These are phyloP conservation scores for Zalophus californianus DNA, from an alignment of 2,797 vertebrate genomes.

Conservation along the genomic window DNA sequence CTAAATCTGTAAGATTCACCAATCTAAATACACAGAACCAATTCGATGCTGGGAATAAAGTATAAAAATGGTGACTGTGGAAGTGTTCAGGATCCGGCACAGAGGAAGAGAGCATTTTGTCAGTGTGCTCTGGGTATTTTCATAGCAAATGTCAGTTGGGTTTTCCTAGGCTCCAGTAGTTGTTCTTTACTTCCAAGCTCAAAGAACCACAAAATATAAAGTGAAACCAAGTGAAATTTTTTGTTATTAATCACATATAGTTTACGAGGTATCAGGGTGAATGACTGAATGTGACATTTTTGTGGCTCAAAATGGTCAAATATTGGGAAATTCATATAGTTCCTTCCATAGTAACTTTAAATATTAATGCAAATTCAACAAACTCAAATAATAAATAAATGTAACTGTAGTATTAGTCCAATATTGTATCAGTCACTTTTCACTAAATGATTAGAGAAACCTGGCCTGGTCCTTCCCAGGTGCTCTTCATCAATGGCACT, in stretches of 20 bases:
- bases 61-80: background rate
- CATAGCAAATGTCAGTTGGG: background rate
- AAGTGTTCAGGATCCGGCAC: background rate
- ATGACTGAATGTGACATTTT: background rate
- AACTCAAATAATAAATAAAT: slow-evolving; percentile 3
- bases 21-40: slow-evolving; percentile 34
- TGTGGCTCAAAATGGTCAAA: background rate
- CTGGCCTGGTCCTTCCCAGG: background rate
- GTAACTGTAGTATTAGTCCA: background rate
- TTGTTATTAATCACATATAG: background rate
- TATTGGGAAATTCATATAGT: background rate
- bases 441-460: background rate
- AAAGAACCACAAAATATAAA: slow-evolving; percentile 44
- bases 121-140: background rate
- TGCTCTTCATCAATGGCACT: background rate
- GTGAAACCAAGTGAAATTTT: background rate
- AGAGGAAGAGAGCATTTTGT: background rate
- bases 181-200: background rate
- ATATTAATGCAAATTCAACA: slow-evolving; percentile 9
- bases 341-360: background rate
- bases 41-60: background rate
- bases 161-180: background rate
- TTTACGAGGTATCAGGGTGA: background rate
- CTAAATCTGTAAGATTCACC: slow-evolving; percentile 35
- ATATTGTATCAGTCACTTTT: background rate